Base-by-base conservation (phyloP, 2,888 invertebrate genomes). In the Meiosimyza decipiens region DNA sequence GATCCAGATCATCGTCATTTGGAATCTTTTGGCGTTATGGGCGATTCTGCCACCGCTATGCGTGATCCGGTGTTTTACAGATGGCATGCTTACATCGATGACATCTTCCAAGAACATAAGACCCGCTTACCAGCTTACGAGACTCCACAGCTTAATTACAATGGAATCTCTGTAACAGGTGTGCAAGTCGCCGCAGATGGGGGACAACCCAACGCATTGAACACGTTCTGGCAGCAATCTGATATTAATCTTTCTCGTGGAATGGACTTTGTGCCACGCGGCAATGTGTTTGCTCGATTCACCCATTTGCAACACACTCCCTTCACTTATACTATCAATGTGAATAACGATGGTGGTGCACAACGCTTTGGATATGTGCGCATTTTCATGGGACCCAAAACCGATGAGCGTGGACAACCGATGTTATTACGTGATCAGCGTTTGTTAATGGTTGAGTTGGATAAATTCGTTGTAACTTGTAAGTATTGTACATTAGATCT, bases 31-130 rank as follows among this genome's bases (percentile, higher is more conserved):
- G 92, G 93, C 55, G 92, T 94, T 47, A 95, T 95, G 91, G 95
- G 94, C 0, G 95, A 95, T 82, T 91, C 93, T 0, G 91, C 94
- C 0, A 95, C 95, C 0, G 94, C 95, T 0, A 95, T 95, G 95
- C 89, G 95, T 2, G 96, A 96, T 87, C 95, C 95, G 0, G 87
- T 93, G 18, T 95, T 95, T 89, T 95, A 95, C 88, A 91, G 94
- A 82, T 95, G 93, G 94, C 95, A 96, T 82, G 90, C 92, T 0
- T 93, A 91, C 83, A 88, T 95, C 33, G 94, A 95, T 80, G 92
- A 94, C 78, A 87, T 95, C 49, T 95, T 95, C 89, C 90, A 91
- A 78, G 89, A 91, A 76, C 92, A 92, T 86, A 95, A 95, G 86
- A 88, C 88, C 74, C 91, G 91, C 15, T 87, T 95, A 40, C 88